Evolutionary conservation across 2,113 vertebrate genomes (phyloP), one percentile per base, ranked within the genome.

Genomic region (Eulacestoma nigropectus): DNA sequence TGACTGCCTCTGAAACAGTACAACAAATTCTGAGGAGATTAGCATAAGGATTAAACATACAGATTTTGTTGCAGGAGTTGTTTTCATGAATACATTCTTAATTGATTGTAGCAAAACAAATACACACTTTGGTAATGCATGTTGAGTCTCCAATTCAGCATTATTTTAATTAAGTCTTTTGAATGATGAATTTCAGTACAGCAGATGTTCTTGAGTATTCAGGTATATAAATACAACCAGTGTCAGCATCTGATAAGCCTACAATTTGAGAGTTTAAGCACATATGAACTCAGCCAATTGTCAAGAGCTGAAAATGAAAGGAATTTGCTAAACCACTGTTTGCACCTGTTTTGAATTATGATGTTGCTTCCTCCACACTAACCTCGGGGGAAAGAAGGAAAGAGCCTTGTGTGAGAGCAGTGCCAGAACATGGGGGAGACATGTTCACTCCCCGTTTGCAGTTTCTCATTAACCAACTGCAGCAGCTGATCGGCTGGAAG

Each of bases 91-190:
- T 95, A 96, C 89, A 96, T 60, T 87, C 92, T 91, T 97, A 97
- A 97, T 97, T 97, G 96, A 96, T 97, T 92, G 92, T 94, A 91
- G 79, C 73, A 96, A 97, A 96, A 96, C 95, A 97, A 97, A 97
- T 96, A 92, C 4, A 0, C 62, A 69, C 92, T 97, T 93, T 93
- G 73, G 87, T 96, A 96, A 97, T 80, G 90, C 81, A 90, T 59
- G 81, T 90, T 59, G 92, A 96, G 90, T 70, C 90, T 89, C 89
- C 83, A 84, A 94, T 92, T 95, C 91, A 91, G 74, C 55, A 87
- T 90, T 95, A 96, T 96, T 97, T 96, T 97, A 97, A 97, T 97
- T 97, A 96, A 97, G 68, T 80, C 91, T 90, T 94, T 96, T 96
- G 82, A 91, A 91, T 72, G 78, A 89, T 79, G 76, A 91, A 82